Evolutionary conservation across 2,113 vertebrate species (phyloP).

Genomic region (Pseudorasbora parva): DNA sequence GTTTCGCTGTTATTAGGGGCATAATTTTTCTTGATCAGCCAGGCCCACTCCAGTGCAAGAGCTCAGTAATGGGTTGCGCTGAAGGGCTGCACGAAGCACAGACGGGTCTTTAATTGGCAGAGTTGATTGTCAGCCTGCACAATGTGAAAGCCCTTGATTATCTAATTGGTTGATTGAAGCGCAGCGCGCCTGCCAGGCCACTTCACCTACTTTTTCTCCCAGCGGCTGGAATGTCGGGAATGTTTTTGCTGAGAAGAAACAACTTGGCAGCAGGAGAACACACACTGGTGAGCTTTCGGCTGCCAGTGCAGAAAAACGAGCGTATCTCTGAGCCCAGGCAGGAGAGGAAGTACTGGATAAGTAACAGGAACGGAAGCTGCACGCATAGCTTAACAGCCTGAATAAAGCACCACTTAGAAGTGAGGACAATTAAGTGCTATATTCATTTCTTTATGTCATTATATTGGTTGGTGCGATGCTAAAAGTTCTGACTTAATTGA

Average conservation of each 20-base stretch:
- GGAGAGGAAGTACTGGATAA: not conserved
- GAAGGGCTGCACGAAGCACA: conserved; percentile 68
- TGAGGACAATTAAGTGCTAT: conserved; percentile 45
- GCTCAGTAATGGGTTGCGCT: conserved; percentile 76
- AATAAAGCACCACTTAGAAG: conserved; percentile 16
- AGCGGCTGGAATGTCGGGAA: conserved; percentile 61
- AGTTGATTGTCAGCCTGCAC: conserved; percentile 76
- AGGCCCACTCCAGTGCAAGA: conserved; percentile 81
- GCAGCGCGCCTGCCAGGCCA: conserved; percentile 60
- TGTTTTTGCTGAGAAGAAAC: conserved; percentile 73
- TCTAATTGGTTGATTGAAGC: conserved; percentile 90
- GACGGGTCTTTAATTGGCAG: conserved; percentile 70
- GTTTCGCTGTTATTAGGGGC: conserved; percentile 89
- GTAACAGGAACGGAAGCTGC: conserved; percentile 6
- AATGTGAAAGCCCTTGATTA: conserved; percentile 78
- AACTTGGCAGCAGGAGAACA: conserved; percentile 71
- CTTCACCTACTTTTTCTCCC: conserved; percentile 47
- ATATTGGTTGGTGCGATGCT: conserved; percentile 30
- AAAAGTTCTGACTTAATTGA: conserved; percentile 38
- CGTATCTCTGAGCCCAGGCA: not conserved
- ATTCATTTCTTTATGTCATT: conserved; percentile 50
- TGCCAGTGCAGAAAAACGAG: conserved; percentile 2
- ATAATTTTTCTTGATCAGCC: conserved; percentile 97
- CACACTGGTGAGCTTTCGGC: conserved; percentile 61
- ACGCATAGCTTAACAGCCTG: conserved; percentile 6